These are phyloP conservation scores for Progne subis DNA, from an alignment of 2,113 vertebrate species.

Conservation along the genomic window DNA sequence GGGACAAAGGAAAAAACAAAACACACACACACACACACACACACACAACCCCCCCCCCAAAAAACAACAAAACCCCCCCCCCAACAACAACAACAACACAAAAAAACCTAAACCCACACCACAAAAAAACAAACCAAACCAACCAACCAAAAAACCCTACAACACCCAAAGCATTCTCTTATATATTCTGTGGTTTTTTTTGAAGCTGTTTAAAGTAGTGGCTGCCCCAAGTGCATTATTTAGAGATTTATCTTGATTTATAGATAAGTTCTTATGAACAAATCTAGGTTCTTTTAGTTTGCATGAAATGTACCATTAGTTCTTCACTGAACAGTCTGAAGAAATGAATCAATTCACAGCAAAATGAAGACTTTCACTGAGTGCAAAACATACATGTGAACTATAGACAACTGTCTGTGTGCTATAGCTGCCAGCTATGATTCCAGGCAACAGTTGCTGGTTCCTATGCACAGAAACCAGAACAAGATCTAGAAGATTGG, in stretches of 20 bases:
- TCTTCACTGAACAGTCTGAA: neutral
- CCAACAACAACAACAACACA: neutral
- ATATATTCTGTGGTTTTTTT: neutral
- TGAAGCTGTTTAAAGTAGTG: neutral
- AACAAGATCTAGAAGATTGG: neutral
- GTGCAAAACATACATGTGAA: neutral
- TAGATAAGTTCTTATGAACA: neutral
- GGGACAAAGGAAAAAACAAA: neutral
- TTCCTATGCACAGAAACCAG: neutral
- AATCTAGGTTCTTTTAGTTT: neutral
- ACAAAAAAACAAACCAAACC: neutral
- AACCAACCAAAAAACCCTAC: too few species aligned
- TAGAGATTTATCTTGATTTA: neutral
- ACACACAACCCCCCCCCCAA: too few species aligned
- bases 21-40: too few species aligned
- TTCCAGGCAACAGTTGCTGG: neutral
- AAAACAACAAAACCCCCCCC: rapidly evolving
- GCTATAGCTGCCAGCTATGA: neutral
- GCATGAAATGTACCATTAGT: neutral
- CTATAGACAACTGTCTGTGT: too few species aligned
- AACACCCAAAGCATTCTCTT: neutral
- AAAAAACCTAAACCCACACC: too few species aligned
- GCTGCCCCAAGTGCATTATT: neutral
- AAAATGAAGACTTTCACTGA: neutral
- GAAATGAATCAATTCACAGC: neutral